phyloP scores from a whole-genome alignment of 2,797 vertebrate species.

The Gambelia wislizenii region DNA sequence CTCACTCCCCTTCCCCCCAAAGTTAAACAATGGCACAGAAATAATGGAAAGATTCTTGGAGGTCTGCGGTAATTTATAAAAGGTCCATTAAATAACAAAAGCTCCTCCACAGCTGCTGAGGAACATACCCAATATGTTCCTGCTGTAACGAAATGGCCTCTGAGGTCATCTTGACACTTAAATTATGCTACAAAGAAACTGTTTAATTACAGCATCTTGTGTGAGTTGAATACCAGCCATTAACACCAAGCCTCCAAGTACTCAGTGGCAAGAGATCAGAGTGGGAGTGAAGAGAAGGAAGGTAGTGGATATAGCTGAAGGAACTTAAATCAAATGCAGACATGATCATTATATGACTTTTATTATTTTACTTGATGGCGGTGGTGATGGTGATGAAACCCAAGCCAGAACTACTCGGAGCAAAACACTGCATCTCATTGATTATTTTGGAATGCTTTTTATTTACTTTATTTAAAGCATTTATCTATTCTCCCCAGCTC shows the following conservation, averaged over 20 bases:
- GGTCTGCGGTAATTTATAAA: slow-evolving; percentile 64
- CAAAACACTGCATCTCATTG: no score
- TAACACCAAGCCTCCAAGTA: slow-evolving; percentile 20
- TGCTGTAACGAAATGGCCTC: slow-evolving; percentile 51
- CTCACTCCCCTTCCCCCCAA: neutral
- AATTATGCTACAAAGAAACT: slow-evolving; percentile 52
- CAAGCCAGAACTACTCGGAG: neutral
- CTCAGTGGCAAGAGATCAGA: neutral
- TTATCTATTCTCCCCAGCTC: no score
- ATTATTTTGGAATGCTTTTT: no score
- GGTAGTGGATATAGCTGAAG: neutral
- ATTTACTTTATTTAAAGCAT: no score
- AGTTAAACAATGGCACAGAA: slow-evolving; percentile 41
- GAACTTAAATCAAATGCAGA: neutral
- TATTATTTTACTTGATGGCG: neutral
- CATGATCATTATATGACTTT: neutral
- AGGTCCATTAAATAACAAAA: slow-evolving; percentile 55
- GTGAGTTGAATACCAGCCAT: slow-evolving; percentile 39
- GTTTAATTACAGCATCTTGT: slow-evolving; percentile 69
- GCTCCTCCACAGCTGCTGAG: slow-evolving; percentile 68
- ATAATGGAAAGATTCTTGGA: slow-evolving; percentile 54
- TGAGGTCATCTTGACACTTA: slow-evolving; percentile 60
- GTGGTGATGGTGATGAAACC: neutral
- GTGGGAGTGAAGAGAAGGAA: slow-evolving; percentile 17
- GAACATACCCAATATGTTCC: slow-evolving; percentile 62